A percentile compares a stretch with the other conserved stretches of the same genome.
Conservation (phyloP, 1,140 invertebrate species). For the Scaptodrosophila lebanonensis region DNA sequence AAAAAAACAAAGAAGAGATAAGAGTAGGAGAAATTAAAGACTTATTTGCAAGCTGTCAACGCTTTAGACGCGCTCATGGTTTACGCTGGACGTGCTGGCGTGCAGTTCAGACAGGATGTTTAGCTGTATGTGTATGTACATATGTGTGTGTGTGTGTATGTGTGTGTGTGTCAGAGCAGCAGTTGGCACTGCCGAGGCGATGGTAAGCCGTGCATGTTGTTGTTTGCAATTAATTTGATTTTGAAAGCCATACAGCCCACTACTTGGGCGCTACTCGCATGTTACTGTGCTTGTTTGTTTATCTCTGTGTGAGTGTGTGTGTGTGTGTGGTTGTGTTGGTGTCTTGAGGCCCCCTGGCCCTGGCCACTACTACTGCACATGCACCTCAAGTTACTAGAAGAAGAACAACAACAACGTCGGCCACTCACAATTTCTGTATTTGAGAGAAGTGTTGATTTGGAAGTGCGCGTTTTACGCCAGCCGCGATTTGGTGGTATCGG, state of each 20-base stretch:
- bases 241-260: conserved; percentile 41
- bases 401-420: conserved; percentile 24
- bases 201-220: conserved; percentile 39
- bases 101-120: conserved; percentile 21
- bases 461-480: conserved; percentile 76
- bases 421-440: conserved; percentile 77
- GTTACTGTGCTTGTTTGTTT: background rate
- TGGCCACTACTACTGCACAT: too few species aligned
- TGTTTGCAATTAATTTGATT: conserved; percentile 14
- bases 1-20: conserved; percentile 41
- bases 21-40: conserved; percentile 21
- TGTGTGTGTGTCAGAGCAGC: conserved; percentile 5
- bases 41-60: conserved; percentile 24
- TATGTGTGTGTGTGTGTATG: background rate
- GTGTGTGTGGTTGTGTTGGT: conserved; percentile 12
- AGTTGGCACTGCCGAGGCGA: conserved; percentile 6
- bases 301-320: conserved; percentile 26
- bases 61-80: conserved; percentile 24
- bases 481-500: conserved; percentile 75
- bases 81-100: conserved; percentile 27
- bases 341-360: too few species aligned
- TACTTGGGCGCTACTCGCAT: conserved; percentile 34
- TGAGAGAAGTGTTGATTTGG: conserved; percentile 76
- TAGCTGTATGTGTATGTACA: conserved; percentile 10
- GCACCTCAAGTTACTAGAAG: too few species aligned